Evolutionary conservation across 2,113 vertebrate genomes (phyloP).

Genomic region (Colossoma macropomum): DNA sequence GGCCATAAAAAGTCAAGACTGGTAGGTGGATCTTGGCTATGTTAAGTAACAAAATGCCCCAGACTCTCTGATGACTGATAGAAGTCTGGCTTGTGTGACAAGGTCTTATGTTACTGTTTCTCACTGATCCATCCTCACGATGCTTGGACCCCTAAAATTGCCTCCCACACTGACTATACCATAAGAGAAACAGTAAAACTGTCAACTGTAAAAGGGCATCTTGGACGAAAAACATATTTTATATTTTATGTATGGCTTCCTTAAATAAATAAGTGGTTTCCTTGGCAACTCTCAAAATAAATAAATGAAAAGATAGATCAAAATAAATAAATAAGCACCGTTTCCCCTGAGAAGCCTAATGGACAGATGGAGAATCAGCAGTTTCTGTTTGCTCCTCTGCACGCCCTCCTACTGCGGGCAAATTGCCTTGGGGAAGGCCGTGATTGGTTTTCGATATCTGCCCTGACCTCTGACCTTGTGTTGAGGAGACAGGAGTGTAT

Average conservation of each 20-base stretch:
- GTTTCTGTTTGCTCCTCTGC: neutral
- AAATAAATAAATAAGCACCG: neutral
- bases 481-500: slow-evolving; percentile 19
- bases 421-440: slow-evolving; percentile 33
- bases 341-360: slow-evolving; percentile 14
- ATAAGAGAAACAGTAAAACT: neutral
- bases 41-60: too few species aligned
- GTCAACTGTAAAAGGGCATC: neutral
- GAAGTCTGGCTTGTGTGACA: too few species aligned
- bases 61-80: too few species aligned
- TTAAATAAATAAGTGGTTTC: neutral
- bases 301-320: neutral
- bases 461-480: slow-evolving; percentile 45
- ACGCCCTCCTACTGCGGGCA: slow-evolving; percentile 27
- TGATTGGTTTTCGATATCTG: slow-evolving; percentile 55
- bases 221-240: neutral
- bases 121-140: too few species aligned
- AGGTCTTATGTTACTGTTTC: too few species aligned
- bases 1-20: too few species aligned
- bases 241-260: neutral
- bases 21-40: too few species aligned
- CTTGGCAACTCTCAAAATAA: neutral
- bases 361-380: slow-evolving; percentile 42
- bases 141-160: neutral
- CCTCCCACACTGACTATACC: neutral